phyloP scores from a whole-genome alignment of 2,888 invertebrate genomes.

The Cataglyphis albicans region DNA sequence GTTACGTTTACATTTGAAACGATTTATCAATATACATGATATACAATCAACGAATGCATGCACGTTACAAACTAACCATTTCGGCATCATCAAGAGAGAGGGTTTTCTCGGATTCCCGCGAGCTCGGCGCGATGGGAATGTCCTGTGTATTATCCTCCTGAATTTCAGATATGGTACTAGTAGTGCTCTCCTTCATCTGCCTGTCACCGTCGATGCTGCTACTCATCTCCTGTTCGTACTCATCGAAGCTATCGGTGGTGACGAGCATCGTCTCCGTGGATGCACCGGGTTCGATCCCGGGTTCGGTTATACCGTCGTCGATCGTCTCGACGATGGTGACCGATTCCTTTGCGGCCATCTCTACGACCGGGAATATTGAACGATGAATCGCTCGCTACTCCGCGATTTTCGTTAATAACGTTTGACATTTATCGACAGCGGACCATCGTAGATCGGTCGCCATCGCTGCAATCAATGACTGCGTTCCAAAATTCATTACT shows the following conservation, averaged over 20 bases:
- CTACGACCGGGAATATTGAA: slow-evolving; percentile 42
- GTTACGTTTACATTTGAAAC: not conserved
- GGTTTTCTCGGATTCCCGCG: slow-evolving; percentile 65
- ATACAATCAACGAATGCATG: not conserved
- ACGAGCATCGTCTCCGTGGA: slow-evolving; percentile 90
- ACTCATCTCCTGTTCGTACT: slow-evolving; percentile 90
- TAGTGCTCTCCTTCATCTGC: slow-evolving; percentile 87
- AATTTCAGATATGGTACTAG: slow-evolving; percentile 88
- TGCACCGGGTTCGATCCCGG: slow-evolving; percentile 88
- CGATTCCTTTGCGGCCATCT: slow-evolving; percentile 79
- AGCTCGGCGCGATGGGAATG: slow-evolving; percentile 64
- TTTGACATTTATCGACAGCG: slow-evolving; percentile 71
- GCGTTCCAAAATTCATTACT: no score
- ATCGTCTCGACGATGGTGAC: slow-evolving; percentile 62
- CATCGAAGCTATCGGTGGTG: slow-evolving; percentile 91
- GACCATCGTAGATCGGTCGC: slow-evolving; percentile 70
- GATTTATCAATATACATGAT: not conserved
- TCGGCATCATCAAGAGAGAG: slow-evolving; percentile 73
- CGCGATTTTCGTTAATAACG: slow-evolving; percentile 32
- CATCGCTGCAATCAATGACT: slow-evolving; percentile 60
- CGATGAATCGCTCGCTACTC: slow-evolving; percentile 48
- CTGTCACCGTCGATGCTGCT: slow-evolving; percentile 88
- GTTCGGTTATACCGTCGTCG: slow-evolving; percentile 81
- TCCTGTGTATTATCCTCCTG: slow-evolving; percentile 87
- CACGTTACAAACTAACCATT: slow-evolving; percentile 71